phyloP scores from a whole-genome alignment of 2,797 vertebrate genomes.

The Bryconaethiops microstoma region DNA sequence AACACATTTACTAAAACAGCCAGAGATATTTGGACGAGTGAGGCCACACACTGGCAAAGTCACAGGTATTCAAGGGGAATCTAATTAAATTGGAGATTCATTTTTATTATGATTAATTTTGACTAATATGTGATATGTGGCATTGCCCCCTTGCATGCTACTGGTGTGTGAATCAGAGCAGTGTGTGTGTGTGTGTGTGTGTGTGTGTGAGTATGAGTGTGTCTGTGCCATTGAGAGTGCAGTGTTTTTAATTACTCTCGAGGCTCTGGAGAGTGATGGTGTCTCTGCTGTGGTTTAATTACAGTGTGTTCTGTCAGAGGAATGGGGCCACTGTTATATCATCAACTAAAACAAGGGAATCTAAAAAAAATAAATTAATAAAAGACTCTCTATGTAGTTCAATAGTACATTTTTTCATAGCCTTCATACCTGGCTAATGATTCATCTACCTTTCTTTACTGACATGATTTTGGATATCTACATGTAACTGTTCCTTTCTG shows the following conservation, averaged over 20 bases:
- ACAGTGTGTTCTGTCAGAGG: conserved; percentile 27
- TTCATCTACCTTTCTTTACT: not conserved
- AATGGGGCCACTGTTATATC: conserved; percentile 43
- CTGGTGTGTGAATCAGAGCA: conserved; percentile 6
- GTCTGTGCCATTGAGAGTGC: not conserved
- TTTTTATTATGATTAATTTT: conserved; percentile 28
- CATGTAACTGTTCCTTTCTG: not conserved
- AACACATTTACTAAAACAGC: conserved; percentile 21
- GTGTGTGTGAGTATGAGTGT: not conserved
- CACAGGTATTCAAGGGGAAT: conserved; percentile 3
- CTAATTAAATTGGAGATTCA: conserved; percentile 25
- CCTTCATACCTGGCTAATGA: not conserved
- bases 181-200: conserved; percentile 42
- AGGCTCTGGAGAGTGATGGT: conserved; percentile 50
- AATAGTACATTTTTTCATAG: not conserved
- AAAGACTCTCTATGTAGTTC: not conserved
- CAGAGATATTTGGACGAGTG: not conserved
- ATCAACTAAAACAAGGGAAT: conserved; percentile 16
- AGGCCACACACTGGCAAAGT: not conserved
- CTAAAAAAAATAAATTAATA: not conserved
- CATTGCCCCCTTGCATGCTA: not conserved
- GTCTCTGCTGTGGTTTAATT: conserved; percentile 41
- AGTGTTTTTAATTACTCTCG: conserved; percentile 46
- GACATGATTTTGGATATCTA: not conserved
- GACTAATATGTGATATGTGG: conserved; percentile 16